Evolutionary conservation across 2,113 vertebrate species (phyloP).

Genomic region (Ranitomeya imitator): DNA sequence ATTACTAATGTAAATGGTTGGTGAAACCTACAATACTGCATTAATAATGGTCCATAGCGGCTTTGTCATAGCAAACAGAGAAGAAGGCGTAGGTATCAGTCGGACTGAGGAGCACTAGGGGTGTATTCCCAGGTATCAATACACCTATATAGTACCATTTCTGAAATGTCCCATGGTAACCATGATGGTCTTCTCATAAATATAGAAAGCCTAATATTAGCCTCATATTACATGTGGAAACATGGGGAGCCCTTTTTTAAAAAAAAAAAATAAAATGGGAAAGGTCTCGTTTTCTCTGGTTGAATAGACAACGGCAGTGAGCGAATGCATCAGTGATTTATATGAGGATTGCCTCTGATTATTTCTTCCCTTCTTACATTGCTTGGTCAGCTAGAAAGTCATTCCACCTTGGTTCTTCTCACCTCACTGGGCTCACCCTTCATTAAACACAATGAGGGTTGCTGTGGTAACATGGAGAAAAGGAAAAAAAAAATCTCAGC

Average conservation of each 20-base stretch:
- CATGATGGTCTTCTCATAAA: background rate
- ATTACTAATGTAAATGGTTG: no score
- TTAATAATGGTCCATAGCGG: no score
- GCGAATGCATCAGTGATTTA: background rate
- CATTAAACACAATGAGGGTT: conserved; percentile 29
- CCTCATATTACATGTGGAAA: background rate
- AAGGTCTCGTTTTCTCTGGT: background rate
- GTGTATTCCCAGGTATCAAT: background rate
- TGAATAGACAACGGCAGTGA: background rate
- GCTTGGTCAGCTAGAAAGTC: conserved; percentile 35
- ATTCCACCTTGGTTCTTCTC: conserved; percentile 27
- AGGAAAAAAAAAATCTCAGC: conserved; percentile 10
- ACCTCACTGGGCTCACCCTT: conserved; percentile 37
- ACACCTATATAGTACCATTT: background rate
- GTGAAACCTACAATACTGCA: no score
- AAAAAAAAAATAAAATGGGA: conserved; percentile 16
- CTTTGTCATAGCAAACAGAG: no score
- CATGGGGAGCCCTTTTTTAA: background rate
- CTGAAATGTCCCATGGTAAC: background rate
- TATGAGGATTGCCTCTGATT: conserved; percentile 18
- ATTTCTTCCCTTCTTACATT: conserved; percentile 20
- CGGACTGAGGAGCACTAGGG: no score
- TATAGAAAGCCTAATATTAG: background rate
- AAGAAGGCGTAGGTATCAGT: no score
- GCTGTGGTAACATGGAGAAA: conserved; percentile 30